These are phyloP conservation scores for Ceratothoa steindachneri DNA, from an alignment of 2,888 invertebrate genomes.

Conservation along the genomic window DNA sequence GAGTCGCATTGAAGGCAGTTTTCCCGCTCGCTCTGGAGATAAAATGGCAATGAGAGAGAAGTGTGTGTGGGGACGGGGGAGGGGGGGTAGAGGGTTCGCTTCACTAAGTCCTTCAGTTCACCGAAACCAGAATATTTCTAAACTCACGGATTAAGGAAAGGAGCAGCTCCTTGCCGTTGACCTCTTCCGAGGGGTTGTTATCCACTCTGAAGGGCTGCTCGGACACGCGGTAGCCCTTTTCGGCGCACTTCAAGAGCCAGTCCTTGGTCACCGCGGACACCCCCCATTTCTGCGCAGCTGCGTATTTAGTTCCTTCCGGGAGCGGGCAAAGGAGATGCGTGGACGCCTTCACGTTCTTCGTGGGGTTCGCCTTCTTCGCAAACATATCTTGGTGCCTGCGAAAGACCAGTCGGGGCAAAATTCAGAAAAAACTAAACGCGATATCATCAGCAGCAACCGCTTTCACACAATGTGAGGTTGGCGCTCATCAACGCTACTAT, in stretches of 20 bases:
- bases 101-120: too few species aligned
- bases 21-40: neutral
- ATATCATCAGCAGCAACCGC: too few species aligned
- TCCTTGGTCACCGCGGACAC: conserved; percentile 71
- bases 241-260: conserved; percentile 72
- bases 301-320: conserved; percentile 70
- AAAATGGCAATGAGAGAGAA: too few species aligned
- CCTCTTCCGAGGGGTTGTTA: conserved; percentile 52
- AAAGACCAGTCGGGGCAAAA: conserved; percentile 28
- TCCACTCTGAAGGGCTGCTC: conserved; percentile 51
- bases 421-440: too few species aligned
- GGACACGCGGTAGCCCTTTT: conserved; percentile 58
- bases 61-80: too few species aligned
- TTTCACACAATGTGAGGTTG: too few species aligned
- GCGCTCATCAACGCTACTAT: too few species aligned
- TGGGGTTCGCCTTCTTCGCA: conserved; percentile 58
- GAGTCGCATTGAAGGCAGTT: neutral
- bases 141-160: conserved; percentile 15
- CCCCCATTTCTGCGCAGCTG: conserved; percentile 78
- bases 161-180: conserved; percentile 8
- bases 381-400: conserved; percentile 65
- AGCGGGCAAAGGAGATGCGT: conserved; percentile 76
- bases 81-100: too few species aligned
- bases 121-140: too few species aligned
- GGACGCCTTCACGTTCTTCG: conserved; percentile 61